Evolutionary conservation across 2,113 vertebrate species (phyloP), one percentile per base, ranked within the genome.

Genomic region (Campylorhamphus procurvoides): DNA sequence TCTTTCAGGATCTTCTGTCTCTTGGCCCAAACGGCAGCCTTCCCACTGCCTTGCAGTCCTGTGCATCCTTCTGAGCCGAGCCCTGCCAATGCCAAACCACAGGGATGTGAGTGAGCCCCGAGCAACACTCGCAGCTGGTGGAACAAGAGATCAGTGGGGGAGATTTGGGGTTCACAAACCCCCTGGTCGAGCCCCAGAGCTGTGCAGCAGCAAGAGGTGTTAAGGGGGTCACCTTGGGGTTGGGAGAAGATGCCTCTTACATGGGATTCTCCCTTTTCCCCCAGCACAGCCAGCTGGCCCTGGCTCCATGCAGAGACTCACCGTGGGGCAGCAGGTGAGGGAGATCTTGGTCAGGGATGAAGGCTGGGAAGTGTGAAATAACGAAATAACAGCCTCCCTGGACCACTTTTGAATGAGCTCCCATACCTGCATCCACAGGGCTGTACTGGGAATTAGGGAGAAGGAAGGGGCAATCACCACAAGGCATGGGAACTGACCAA

Each of bases 1-100:
- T 69, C 93, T 74, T 42, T 82, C 79, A 96, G 33, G 33, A 97
- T 93, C 56, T 92, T 68, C 53, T 96, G 91, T 85, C 96, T 98
- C 76, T 97, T 97, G 39, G 96, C 93, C 59, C 90, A 44, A 33
- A 94, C 62, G 2, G 42, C 66, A 24, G 69, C 13, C 0, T 19
- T 67, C 20, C 69, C 33, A 50, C 93, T 7, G 47, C n/a, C 74
- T 71, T 67, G 66, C 96, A 47, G 46, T 96, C 96, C 55, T 31
- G 56, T 46, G 97, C 39, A 35, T 94, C 91, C 35, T 87, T 84
- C 40, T 87, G 96, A 62, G 94, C 69, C 46, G 95, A 94, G 49
- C 53, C 87, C 97, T 97, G 62, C 40, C 33, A 19, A 4, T 3
- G 40, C 73, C 56, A 80, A 49, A 60, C 40, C 16, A 9, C n/a